Evolutionary conservation across 2,113 vertebrate species (phyloP), one percentile per base, ranked within the genome.

Genomic region (Psittacula cyanocephala): DNA sequence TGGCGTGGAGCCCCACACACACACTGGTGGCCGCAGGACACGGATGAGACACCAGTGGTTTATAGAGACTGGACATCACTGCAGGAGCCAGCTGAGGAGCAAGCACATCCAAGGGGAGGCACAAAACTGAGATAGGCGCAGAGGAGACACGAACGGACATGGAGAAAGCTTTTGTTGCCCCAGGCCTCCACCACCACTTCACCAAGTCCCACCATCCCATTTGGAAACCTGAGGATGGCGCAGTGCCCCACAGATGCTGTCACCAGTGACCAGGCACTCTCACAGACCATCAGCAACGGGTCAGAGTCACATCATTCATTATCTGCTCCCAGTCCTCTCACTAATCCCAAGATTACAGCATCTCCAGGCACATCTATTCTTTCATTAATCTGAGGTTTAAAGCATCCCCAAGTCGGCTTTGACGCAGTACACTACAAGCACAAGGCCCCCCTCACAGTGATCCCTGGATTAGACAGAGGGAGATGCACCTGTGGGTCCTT

Each of bases 381-480:
- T 80, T 96, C 93, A 81, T 84, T 96, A 97, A 97, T 95, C 94
- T 81, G 50, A 29, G 76, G 95, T 97, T 96, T 97, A 96, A 96
- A 97, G 70, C 39, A 91, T 91, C 89, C 94, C 91, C 92, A 96
- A 71, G 86, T 80, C 59, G 28, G 88, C 92, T 97, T 85, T 97
- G 92, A 97, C 29, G 95, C 77, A 92, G 92, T 72, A 94, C 90
- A 69, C 71, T 85, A 92, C 91, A 47, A 93, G 88, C 88, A 11
- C 57, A 59, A 59, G 33, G 53, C 60, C 64, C 71, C 55, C 35
- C 93, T 43, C 8, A 4, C 85, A 35, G 39, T 4, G 16, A 74
- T n/a, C 89, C 39, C 20, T 0, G 0, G 28, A 18, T 81, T n/a
- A 65, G 88, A 44, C 75, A 88, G 44, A 29, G 64, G 84, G 81